phyloP scores from a whole-genome alignment of 1,140 invertebrate species.

The Helicoverpa armigera region DNA sequence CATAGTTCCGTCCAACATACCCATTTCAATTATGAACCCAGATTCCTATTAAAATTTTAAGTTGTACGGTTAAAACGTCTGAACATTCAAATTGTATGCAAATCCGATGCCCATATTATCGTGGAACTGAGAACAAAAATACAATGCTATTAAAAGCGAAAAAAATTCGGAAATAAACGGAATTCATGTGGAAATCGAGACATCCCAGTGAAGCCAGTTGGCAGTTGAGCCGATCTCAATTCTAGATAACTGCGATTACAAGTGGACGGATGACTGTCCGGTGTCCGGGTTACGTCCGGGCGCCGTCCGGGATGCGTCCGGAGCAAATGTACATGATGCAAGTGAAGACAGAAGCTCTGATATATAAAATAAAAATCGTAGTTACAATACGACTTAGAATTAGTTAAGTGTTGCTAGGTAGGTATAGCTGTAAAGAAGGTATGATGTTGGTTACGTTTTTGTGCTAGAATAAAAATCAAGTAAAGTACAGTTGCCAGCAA shows the following conservation, averaged over 20 bases:
- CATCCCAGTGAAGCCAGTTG: background rate
- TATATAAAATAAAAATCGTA: too few relatives aligned
- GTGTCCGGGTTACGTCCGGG: slow-evolving; percentile 12
- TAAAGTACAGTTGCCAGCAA: too few relatives aligned
- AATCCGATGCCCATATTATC: background rate
- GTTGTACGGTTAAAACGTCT: background rate
- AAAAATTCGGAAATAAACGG: slow-evolving; percentile 12
- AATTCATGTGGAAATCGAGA: slow-evolving; percentile 16
- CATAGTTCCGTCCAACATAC: background rate
- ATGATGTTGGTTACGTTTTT: too few relatives aligned
- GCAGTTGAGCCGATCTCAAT: slow-evolving; percentile 30
- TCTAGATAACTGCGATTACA: slow-evolving; percentile 37
- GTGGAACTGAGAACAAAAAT: background rate
- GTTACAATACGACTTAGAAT: too few relatives aligned
- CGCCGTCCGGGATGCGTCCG: background rate
- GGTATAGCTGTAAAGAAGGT: too few relatives aligned
- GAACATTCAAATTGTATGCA: background rate
- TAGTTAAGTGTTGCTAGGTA: too few relatives aligned
- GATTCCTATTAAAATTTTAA: slow-evolving; percentile 10
- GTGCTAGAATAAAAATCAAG: too few relatives aligned
- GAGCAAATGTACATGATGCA: background rate
- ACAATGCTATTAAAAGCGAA: background rate
- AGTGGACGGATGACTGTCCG: slow-evolving; percentile 41
- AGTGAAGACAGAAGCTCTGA: background rate
- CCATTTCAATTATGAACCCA: slow-evolving; percentile 5